Percentiles rank a stretch among this genome's conserved stretches.
Evolutionary conservation across 2,888 invertebrate genomes (phyloP).

Genomic region (Aelia acuminata): DNA sequence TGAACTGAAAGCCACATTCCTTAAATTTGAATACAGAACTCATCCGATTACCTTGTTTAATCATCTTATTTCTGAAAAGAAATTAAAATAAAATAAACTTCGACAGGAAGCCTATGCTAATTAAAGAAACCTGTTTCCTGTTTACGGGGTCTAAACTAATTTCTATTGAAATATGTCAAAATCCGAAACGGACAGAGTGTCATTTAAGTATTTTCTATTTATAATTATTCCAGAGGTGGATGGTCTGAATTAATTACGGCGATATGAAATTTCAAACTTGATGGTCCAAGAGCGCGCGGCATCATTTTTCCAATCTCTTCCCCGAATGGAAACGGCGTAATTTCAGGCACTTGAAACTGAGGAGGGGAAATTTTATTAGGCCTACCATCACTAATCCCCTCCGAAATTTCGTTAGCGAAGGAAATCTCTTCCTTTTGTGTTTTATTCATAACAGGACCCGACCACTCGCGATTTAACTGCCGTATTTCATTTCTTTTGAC

Average conservation of each 20-base stretch:
- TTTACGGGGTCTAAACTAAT: background rate
- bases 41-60: background rate
- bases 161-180: background rate
- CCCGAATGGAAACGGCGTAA: background rate
- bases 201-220: background rate
- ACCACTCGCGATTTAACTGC: background rate
- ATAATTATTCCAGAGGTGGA: background rate
- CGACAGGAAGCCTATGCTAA: background rate
- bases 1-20: background rate
- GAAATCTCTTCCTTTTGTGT: background rate
- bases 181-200: background rate
- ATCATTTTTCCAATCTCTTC: background rate
- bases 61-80: background rate
- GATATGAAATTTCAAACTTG: background rate
- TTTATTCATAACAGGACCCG: background rate
- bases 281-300: background rate
- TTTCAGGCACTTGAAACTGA: background rate
- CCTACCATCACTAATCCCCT: background rate
- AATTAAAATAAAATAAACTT: background rate
- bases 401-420: background rate
- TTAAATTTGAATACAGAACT: background rate
- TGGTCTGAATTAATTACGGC: background rate
- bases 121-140: slow-evolving; percentile 24
- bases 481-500: background rate
- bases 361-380: background rate